Percentiles rank a stretch among this genome's conserved stretches.
These are phyloP conservation scores for Oceanites oceanicus DNA, from an alignment of 2,113 vertebrate genomes.

Conservation along the genomic window DNA sequence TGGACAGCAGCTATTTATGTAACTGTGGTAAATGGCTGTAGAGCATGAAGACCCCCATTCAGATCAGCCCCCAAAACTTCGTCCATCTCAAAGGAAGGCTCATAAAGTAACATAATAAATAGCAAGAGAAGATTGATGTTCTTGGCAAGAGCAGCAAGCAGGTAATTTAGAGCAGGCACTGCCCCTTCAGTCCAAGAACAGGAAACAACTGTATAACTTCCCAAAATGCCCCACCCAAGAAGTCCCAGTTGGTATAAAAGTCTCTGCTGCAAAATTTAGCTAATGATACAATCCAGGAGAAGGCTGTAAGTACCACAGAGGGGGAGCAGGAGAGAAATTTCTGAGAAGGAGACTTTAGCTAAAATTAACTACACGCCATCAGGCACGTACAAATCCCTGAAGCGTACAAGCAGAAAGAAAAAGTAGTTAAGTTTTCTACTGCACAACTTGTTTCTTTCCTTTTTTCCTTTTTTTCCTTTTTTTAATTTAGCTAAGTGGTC, in stretches of 20 bases:
- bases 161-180: slow-evolving; percentile 65
- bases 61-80: neutral
- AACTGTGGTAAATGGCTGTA: neutral
- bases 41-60: slow-evolving; percentile 35
- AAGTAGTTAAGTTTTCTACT: neutral
- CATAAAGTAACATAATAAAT: neutral
- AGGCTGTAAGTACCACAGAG: neutral
- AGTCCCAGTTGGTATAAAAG: slow-evolving; percentile 60
- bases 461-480: neutral
- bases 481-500: neutral
- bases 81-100: neutral
- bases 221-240: slow-evolving; percentile 53
- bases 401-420: neutral
- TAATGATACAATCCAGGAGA: slow-evolving; percentile 42
- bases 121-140: slow-evolving; percentile 7
- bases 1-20: neutral
- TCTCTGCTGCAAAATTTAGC: slow-evolving; percentile 74
- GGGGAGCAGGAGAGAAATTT: neutral
- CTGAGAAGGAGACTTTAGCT: neutral
- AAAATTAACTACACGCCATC: neutral
- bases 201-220: slow-evolving; percentile 42
- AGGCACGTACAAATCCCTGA: neutral
- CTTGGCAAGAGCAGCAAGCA: slow-evolving; percentile 47
- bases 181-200: slow-evolving; percentile 50
- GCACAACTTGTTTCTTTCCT: neutral